These are phyloP conservation scores for Brachionus calyciflorus DNA, from an alignment of 1,140 invertebrate species.

Conservation along the genomic window DNA sequence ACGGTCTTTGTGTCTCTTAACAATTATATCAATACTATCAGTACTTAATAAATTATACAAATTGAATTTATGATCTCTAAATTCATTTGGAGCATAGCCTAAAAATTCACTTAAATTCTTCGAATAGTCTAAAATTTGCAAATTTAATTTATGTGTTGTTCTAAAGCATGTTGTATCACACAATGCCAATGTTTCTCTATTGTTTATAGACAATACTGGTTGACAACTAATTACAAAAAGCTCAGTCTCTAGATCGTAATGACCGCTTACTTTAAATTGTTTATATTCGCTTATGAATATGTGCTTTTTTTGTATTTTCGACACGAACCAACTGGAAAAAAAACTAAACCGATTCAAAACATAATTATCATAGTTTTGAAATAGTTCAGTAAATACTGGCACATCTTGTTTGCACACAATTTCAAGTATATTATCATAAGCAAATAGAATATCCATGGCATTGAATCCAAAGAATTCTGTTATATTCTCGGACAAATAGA, in stretches of 20 bases:
- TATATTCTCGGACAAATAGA: conserved; percentile 26
- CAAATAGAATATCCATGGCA: conserved; percentile 16
- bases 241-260: neutral
- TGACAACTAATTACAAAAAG: neutral
- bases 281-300: conserved; percentile 5
- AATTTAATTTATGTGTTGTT: conserved; percentile 7
- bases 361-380: neutral
- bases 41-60: neutral
- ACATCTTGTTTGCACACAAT: conserved; percentile 4
- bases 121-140: neutral
- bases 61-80: neutral
- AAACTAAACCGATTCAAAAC: neutral
- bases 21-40: neutral
- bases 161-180: neutral
- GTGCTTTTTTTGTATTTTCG: conserved; percentile 4
- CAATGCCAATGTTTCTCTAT: neutral
- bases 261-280: conserved; percentile 27
- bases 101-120: neutral
- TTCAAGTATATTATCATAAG: conserved; percentile 18
- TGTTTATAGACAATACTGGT: neutral
- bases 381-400: neutral
- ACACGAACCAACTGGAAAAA: conserved; percentile 20
- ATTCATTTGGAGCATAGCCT: neutral
- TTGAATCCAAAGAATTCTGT: conserved; percentile 10
- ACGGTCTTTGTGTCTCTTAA: conserved; percentile 32